Conservation (phyloP, 2,797 vertebrate genomes). For the Siniperca obscura region DNA sequence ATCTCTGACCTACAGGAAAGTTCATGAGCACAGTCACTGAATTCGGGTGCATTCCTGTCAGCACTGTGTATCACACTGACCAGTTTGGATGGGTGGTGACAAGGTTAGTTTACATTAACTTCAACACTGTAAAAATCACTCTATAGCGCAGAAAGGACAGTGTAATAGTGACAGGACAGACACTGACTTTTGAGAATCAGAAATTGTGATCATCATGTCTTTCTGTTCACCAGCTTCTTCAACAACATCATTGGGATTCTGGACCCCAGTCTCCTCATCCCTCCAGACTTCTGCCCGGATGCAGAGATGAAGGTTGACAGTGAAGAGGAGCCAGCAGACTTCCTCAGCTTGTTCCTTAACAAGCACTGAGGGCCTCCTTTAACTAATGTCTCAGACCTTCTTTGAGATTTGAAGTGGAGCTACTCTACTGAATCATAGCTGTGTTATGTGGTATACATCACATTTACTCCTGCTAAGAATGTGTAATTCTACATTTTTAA, state of each 20-base stretch:
- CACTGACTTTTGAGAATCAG: no score
- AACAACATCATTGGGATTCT: constrained; percentile 75
- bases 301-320: background rate
- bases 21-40: constrained; percentile 77
- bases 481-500: background rate
- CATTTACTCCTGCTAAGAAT: background rate
- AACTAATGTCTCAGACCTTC: background rate
- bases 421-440: background rate
- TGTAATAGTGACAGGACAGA: no score
- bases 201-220: background rate
- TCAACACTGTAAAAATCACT: background rate
- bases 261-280: constrained; percentile 70
- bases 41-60: constrained; percentile 82
- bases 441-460: background rate
- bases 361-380: background rate
- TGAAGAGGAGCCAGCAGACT: constrained; percentile 26
- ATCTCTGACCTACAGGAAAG: constrained; percentile 55
- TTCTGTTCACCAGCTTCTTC: constrained; percentile 66
- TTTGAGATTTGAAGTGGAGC: background rate
- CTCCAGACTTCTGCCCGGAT: constrained; percentile 73
- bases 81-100: constrained; percentile 62
- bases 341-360: constrained; percentile 59
- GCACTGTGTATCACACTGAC: background rate
- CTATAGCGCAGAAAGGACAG: background rate
- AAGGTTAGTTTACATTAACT: constrained; percentile 55